Evolutionary conservation across 2,797 vertebrate species (phyloP).

Genomic region (Propithecus perrieri): DNA sequence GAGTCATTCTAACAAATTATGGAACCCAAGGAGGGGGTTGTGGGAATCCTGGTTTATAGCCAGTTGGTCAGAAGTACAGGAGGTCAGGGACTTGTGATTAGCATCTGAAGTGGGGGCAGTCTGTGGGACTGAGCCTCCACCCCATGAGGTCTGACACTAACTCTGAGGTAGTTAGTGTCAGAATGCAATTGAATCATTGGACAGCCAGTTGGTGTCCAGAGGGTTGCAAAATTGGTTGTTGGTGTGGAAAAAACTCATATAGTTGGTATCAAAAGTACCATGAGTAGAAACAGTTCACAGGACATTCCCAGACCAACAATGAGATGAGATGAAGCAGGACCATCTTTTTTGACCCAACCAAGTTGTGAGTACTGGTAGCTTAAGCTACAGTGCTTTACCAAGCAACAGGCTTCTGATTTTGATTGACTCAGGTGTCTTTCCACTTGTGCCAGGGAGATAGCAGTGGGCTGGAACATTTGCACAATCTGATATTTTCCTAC

Average conservation of each 20-base stretch:
- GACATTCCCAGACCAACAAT: neutral
- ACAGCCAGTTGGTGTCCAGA: neutral
- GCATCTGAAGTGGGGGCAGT: neutral
- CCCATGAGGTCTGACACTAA: neutral
- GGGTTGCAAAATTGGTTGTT: neutral
- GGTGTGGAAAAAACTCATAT: neutral
- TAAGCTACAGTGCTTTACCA: neutral
- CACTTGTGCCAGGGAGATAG: neutral
- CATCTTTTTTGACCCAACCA: neutral
- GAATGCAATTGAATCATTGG: neutral
- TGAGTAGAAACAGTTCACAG: neutral
- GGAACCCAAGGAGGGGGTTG: neutral
- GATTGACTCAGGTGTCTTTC: fast-evolving
- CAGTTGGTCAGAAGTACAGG: neutral
- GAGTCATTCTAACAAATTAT: neutral
- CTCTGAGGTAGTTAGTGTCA: neutral
- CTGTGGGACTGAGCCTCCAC: neutral
- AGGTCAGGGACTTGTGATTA: neutral
- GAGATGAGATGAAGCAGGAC: neutral
- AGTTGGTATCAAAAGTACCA: neutral
- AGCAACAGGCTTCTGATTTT: neutral
- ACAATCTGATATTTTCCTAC: neutral
- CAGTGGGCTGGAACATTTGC: fast-evolving
- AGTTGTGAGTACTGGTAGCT: neutral
- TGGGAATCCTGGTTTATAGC: no score